Percentiles rank a stretch among this genome's conserved stretches.
phyloP scores from a whole-genome alignment of 1,140 invertebrate genomes.

The Zaprionus africanus region DNA sequence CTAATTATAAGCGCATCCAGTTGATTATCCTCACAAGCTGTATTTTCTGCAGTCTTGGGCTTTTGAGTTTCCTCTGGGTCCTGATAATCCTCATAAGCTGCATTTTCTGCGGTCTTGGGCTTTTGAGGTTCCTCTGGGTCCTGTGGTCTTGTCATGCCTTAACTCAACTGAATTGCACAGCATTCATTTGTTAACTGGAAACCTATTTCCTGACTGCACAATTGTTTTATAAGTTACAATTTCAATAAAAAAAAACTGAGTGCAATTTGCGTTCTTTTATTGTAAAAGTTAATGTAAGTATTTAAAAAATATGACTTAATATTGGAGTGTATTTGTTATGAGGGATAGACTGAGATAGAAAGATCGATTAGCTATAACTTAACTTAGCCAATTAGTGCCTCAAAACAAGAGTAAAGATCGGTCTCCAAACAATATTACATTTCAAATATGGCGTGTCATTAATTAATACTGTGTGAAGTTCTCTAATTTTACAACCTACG shows the following conservation, averaged over 20 bases:
- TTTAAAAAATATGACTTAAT: slow-evolving; percentile 77
- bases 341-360: slow-evolving; percentile 21
- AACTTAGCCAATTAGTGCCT: slow-evolving; percentile 29
- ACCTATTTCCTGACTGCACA: neutral
- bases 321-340: slow-evolving; percentile 51
- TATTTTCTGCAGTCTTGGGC: no score
- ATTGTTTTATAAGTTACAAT: neutral
- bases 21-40: slow-evolving; percentile 11
- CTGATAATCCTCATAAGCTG: neutral
- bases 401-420: neutral
- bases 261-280: slow-evolving; percentile 45
- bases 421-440: slow-evolving; percentile 9
- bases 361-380: slow-evolving; percentile 13
- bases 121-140: neutral
- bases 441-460: slow-evolving; percentile 56
- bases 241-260: slow-evolving; percentile 27
- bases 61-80: neutral
- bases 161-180: neutral
- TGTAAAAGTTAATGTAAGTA: slow-evolving; percentile 63
- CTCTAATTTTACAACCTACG: slow-evolving; percentile 42
- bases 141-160: neutral
- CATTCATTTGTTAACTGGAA: neutral
- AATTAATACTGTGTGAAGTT: slow-evolving; percentile 51
- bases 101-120: neutral
- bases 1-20: slow-evolving; percentile 77